Conservation (phyloP, 2,113 vertebrate genomes). For the Xenus cinereus region DNA sequence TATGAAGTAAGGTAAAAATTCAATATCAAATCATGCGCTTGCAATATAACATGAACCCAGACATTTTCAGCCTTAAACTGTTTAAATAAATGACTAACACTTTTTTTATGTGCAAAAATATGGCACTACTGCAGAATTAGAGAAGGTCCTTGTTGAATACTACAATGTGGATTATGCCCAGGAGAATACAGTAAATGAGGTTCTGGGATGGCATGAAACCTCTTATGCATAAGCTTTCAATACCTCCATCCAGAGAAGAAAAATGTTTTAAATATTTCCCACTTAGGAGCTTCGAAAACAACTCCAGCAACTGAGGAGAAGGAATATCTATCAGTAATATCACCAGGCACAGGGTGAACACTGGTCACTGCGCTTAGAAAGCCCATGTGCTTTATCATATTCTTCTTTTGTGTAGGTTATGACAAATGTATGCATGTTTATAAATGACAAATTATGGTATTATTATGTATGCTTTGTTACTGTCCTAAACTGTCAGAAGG, state of each 20-base stretch:
- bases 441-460: neutral
- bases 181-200: conserved; percentile 6
- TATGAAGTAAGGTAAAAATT: conserved; percentile 33
- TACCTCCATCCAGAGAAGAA: neutral
- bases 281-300: neutral
- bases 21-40: conserved; percentile 9
- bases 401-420: neutral
- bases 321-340: neutral
- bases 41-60: conserved; percentile 29
- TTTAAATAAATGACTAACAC: conserved; percentile 22
- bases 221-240: neutral
- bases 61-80: conserved; percentile 28
- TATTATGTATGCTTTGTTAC: neutral
- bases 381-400: neutral
- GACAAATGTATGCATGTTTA: neutral
- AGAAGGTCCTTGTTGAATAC: conserved; percentile 22
- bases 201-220: neutral
- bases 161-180: conserved; percentile 22
- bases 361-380: neutral
- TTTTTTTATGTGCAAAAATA: conserved; percentile 12
- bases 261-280: neutral
- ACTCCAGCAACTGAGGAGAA: neutral
- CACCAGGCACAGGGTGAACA: neutral
- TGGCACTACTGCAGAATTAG: conserved; percentile 20
- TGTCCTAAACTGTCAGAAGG: neutral